Evolutionary conservation across 2,888 invertebrate species (phyloP).

Genomic region (Pyrocoelia pectoralis): DNA sequence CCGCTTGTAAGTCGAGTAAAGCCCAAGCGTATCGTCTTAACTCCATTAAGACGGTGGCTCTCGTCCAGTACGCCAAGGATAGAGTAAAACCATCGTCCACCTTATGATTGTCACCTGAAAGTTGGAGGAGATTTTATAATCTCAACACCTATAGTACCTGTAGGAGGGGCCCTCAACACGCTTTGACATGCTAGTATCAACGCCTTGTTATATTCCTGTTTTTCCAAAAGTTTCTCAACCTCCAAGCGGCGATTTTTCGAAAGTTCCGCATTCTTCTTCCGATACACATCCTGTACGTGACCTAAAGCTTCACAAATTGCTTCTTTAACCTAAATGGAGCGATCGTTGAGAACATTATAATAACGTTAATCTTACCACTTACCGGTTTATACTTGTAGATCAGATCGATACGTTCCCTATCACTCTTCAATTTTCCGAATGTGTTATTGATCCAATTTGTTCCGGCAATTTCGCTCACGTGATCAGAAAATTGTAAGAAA

Average conservation of each 20-base stretch:
- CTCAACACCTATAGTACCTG: too few relatives aligned
- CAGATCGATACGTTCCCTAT: constrained; percentile 66
- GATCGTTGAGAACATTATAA: too few relatives aligned
- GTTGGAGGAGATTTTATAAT: too few relatives aligned
- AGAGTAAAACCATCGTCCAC: constrained; percentile 71
- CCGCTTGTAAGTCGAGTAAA: constrained; percentile 72
- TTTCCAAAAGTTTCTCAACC: constrained; percentile 66
- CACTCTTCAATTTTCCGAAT: constrained; percentile 67
- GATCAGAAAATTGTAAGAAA: constrained; percentile 72
- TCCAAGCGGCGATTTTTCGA: constrained; percentile 69
- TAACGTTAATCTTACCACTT: constrained; percentile 32
- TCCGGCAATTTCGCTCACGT: constrained; percentile 65
- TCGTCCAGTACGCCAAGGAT: constrained; percentile 70
- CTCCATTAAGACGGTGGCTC: constrained; percentile 71
- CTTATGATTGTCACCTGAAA: constrained; percentile 46
- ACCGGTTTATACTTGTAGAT: constrained; percentile 65
- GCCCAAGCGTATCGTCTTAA: constrained; percentile 67
- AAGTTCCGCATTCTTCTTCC: constrained; percentile 71
- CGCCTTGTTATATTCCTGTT: constrained; percentile 66
- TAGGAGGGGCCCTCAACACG: constrained; percentile 74
- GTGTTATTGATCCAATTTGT: constrained; percentile 67
- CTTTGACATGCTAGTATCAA: constrained; percentile 74
- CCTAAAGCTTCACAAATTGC: constrained; percentile 66
- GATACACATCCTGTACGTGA: constrained; percentile 72
- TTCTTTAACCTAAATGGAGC: constrained; percentile 49